Percentiles rank a stretch among this genome's conserved stretches.
Evolutionary conservation across 2,888 invertebrate species (phyloP).

Genomic region (Ommatoiulus sabulosus): DNA sequence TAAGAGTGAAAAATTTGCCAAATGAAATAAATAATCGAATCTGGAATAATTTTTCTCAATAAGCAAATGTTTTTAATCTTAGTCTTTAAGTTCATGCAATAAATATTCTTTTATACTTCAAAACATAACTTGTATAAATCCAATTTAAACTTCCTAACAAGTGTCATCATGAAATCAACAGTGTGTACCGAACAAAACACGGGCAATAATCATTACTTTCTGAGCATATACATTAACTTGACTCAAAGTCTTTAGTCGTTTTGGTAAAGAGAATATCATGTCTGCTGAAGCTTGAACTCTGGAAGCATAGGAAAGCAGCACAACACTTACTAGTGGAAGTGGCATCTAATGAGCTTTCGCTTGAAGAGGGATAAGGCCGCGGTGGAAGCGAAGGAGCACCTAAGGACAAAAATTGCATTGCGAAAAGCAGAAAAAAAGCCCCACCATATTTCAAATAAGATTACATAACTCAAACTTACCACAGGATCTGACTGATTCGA

Average conservation of each 20-base stretch:
- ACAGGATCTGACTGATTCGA: conserved; percentile 69
- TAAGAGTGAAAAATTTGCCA: background rate
- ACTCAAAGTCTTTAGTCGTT: background rate
- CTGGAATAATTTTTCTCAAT: background rate
- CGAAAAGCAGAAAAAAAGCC: background rate
- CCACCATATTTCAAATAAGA: background rate
- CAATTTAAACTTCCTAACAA: background rate
- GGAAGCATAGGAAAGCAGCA: background rate
- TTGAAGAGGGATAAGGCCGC: conserved; percentile 58
- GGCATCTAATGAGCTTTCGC: background rate
- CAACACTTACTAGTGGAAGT: conserved; percentile 12
- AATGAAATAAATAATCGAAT: background rate
- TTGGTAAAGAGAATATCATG: background rate
- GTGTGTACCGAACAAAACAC: background rate
- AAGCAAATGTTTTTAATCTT: background rate
- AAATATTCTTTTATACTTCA: background rate
- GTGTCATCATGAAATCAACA: background rate
- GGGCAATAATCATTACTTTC: background rate
- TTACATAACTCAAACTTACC: conserved; percentile 58
- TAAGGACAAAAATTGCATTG: background rate
- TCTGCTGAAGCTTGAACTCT: background rate
- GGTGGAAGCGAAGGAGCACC: conserved; percentile 62
- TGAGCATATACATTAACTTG: background rate
- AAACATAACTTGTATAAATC: background rate
- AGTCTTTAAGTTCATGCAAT: background rate